Evolutionary conservation across 1,140 invertebrate genomes (phyloP).

Genomic region (Trinorchestia longiramus): DNA sequence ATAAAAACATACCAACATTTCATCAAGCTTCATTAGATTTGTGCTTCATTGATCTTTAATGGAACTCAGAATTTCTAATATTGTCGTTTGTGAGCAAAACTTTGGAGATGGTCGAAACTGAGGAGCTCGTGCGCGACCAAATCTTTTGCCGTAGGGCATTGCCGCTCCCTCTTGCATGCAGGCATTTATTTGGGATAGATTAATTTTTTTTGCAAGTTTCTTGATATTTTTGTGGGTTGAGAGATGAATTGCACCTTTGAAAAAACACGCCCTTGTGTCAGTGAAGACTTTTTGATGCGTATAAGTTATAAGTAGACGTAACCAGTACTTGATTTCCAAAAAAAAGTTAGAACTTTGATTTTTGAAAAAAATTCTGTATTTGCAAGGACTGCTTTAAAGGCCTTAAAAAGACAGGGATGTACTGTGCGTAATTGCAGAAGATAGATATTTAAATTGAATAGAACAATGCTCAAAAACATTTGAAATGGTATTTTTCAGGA

Average conservation of each 20-base stretch:
- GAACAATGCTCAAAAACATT: not conserved
- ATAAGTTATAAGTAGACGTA: too few relatives aligned
- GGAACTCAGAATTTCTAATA: not conserved
- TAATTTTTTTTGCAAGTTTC: not conserved
- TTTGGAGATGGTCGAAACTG: not conserved
- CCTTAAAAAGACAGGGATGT: not conserved
- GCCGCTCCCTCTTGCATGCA: slow-evolving; percentile 12
- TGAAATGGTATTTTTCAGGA: too few relatives aligned
- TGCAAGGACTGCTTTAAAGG: too few relatives aligned
- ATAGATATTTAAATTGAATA: not conserved
- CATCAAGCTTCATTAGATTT: not conserved
- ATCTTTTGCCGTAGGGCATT: not conserved
- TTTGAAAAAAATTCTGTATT: too few relatives aligned
- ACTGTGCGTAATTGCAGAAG: not conserved
- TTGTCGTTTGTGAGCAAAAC: not conserved
- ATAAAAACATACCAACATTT: not conserved
- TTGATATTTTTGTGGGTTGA: not conserved
- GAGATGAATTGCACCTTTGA: not conserved
- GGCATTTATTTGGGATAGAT: not conserved
- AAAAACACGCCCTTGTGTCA: not conserved
- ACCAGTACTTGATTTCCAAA: too few relatives aligned
- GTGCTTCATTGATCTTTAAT: not conserved
- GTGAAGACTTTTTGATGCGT: not conserved
- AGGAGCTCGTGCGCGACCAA: not conserved
- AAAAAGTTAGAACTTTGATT: too few relatives aligned